Conservation (phyloP, 1,140 invertebrate species). For the Scaptomyza pallida region DNA sequence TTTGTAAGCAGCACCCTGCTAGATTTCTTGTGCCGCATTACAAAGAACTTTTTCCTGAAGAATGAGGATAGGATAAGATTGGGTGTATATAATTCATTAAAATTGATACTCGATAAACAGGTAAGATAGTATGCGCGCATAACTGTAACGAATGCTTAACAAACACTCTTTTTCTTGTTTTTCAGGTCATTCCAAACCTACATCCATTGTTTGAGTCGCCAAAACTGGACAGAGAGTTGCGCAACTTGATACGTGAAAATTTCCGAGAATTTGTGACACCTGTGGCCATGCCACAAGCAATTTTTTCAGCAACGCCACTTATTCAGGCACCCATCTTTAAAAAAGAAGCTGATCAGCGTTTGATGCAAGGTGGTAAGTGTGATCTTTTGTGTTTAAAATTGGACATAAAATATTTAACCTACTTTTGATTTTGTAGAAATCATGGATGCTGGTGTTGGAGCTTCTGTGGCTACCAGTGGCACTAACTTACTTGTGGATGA, state of each 20-base stretch:
- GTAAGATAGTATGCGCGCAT: conserved; percentile 84
- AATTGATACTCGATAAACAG: conserved; percentile 97
- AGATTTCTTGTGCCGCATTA: conserved; percentile 98
- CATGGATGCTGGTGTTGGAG: conserved; percentile 36
- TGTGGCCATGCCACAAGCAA: conserved; percentile 73
- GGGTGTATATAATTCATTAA: conserved; percentile 96
- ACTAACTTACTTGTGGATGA: conserved; percentile 57
- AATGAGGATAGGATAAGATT: conserved; percentile 92
- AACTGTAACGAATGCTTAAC: neutral
- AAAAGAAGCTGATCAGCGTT: conserved; percentile 69
- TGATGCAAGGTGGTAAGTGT: conserved; percentile 44
- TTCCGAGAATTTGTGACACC: conserved; percentile 95
- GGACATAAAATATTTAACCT: neutral
- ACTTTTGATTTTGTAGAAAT: conserved; percentile 37
- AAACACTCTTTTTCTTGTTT: neutral
- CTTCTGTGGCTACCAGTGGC: conserved; percentile 30
- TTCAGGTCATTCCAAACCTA: conserved; percentile 90
- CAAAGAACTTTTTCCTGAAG: conserved; percentile 95
- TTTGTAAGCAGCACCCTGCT: conserved; percentile 96
- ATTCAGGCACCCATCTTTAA: conserved; percentile 58
- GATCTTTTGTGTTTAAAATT: neutral
- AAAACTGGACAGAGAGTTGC: conserved; percentile 95
- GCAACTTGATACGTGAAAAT: conserved; percentile 93
- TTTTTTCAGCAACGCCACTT: conserved; percentile 43
- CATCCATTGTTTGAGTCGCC: conserved; percentile 96